A percentile compares a stretch with the other conserved stretches of the same genome.
These are phyloP conservation scores for Drosophila hawaiiensis DNA, from an alignment of 2,888 invertebrate species.

Conservation along the genomic window DNA sequence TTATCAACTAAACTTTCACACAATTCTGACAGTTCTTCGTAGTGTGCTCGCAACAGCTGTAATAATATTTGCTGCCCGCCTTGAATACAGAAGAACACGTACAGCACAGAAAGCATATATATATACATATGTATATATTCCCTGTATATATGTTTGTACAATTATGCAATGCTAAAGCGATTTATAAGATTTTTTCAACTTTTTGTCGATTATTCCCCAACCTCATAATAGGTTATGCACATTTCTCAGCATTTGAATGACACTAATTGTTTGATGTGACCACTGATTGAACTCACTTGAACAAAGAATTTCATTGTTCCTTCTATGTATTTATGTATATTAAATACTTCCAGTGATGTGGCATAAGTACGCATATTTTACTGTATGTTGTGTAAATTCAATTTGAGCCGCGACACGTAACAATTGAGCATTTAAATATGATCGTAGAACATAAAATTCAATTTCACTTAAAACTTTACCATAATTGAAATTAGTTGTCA, in stretches of 20 bases:
- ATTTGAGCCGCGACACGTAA: background rate
- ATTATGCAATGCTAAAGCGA: background rate
- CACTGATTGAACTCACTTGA: constrained; percentile 34
- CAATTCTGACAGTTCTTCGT: constrained; percentile 10
- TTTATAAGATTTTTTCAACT: background rate
- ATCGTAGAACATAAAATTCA: too few relatives aligned
- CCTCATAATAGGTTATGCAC: background rate
- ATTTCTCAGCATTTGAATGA: constrained; percentile 48
- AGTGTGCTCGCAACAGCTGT: constrained; percentile 38
- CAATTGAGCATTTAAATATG: background rate
- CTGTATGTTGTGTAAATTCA: background rate
- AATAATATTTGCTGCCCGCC: constrained; percentile 50
- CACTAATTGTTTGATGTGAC: constrained; percentile 43
- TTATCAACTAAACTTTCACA: constrained; percentile 12
- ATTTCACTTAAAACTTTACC: too few relatives aligned
- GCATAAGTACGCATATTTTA: background rate
- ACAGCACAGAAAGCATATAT: background rate
- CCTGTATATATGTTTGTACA: too few relatives aligned
- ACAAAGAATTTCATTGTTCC: constrained; percentile 57
- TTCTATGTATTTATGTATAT: constrained; percentile 9
- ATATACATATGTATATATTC: background rate
- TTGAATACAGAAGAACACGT: constrained; percentile 5
- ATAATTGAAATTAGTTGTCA: background rate
- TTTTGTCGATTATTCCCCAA: background rate
- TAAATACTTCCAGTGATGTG: constrained; percentile 10